Evolutionary conservation across 2,888 invertebrate species (phyloP).

Genomic region (Nineta flava): DNA sequence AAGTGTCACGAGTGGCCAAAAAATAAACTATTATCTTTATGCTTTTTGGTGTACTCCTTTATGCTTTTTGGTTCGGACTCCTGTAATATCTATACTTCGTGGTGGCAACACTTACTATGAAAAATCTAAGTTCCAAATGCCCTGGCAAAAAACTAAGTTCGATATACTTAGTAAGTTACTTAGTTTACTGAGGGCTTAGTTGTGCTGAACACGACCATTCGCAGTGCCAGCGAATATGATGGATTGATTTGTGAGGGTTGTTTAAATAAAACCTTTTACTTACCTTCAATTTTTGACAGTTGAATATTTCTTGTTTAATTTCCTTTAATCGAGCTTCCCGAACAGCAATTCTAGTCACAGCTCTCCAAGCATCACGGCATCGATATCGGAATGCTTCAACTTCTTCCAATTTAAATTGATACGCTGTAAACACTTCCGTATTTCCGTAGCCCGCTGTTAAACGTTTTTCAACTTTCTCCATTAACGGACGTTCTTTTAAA

Average conservation of each 20-base stretch:
- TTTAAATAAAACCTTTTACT: slow-evolving; percentile 1
- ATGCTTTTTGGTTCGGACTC: too few relatives aligned
- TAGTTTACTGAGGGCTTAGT: neutral
- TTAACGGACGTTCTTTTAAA: slow-evolving; percentile 53
- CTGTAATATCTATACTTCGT: too few relatives aligned
- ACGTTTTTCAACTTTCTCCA: slow-evolving; percentile 61
- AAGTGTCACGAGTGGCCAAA: too few relatives aligned
- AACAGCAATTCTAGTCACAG: slow-evolving; percentile 85
- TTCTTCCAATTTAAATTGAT: slow-evolving; percentile 87
- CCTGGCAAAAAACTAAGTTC: too few relatives aligned
- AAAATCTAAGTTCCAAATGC: too few relatives aligned
- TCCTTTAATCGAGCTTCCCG: slow-evolving; percentile 89
- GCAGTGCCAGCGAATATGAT: neutral
- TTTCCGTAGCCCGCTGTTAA: slow-evolving; percentile 48
- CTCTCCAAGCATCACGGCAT: slow-evolving; percentile 87
- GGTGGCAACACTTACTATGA: too few relatives aligned
- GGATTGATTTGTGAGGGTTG: neutral
- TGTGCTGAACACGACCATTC: neutral
- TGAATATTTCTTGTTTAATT: slow-evolving; percentile 85
- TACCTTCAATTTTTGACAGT: slow-evolving; percentile 78
- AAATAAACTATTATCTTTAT: too few relatives aligned
- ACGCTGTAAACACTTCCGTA: slow-evolving; percentile 56
- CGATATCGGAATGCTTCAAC: slow-evolving; percentile 93
- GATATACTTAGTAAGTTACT: too few relatives aligned
- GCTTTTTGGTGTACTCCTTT: too few relatives aligned